Evolutionary conservation across 2,797 vertebrate species (phyloP).

Genomic region (Cyprinodon diabolis): DNA sequence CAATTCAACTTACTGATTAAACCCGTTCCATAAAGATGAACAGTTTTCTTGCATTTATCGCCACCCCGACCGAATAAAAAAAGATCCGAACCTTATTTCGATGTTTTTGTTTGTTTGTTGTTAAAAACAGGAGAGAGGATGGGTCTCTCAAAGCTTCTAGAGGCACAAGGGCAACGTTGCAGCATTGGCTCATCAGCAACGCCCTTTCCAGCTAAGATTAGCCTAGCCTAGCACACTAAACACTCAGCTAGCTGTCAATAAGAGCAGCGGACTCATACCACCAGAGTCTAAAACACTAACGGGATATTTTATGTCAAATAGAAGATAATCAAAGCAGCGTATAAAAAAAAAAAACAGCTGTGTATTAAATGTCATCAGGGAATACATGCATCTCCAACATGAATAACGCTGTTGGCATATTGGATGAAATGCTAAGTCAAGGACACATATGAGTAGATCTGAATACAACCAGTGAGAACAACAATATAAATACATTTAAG

Average conservation of each 20-base stretch:
- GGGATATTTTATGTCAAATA: slow-evolving; percentile 6
- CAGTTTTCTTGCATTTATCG: not conserved
- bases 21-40: not conserved
- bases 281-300: slow-evolving; percentile 15
- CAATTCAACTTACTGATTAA: not conserved
- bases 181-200: slow-evolving; percentile 79
- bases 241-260: slow-evolving; percentile 50
- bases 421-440: slow-evolving; percentile 4
- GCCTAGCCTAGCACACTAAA: slow-evolving; percentile 57
- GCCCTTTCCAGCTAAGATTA: slow-evolving; percentile 77
- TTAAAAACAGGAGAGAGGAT: not conserved
- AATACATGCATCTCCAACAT: slow-evolving; percentile 31
- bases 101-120: not conserved
- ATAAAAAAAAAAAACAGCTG: not conserved
- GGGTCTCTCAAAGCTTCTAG: slow-evolving; percentile 46
- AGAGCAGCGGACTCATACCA: slow-evolving; percentile 5
- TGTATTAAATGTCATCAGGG: not conserved
- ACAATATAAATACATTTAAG: rapidly evolving
- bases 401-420: not conserved
- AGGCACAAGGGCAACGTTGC: slow-evolving; percentile 80
- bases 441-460: not conserved
- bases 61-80: slow-evolving; percentile 39
- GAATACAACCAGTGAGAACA: rapidly evolving
- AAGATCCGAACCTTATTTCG: not conserved
- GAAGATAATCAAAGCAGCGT: not conserved